Conservation (phyloP, 2,797 vertebrate species). For the Naso thynnoides region DNA sequence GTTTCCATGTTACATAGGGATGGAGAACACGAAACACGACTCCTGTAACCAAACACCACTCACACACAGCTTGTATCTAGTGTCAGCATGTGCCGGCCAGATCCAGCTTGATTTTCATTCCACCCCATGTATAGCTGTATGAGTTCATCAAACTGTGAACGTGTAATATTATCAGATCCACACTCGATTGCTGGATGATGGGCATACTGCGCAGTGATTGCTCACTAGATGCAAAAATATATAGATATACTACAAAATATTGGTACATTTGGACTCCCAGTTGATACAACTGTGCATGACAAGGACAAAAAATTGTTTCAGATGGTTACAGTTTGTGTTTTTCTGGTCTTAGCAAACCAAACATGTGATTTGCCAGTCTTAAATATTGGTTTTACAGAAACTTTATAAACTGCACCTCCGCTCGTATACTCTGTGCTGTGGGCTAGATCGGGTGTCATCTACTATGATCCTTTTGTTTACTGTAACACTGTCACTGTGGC, state of each 20-base stretch:
- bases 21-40: constrained; percentile 50
- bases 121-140: constrained; percentile 39
- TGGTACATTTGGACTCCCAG: neutral
- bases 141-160: constrained; percentile 63
- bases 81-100: constrained; percentile 55
- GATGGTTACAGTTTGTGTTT: neutral
- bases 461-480: constrained; percentile 69
- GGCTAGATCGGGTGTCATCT: constrained; percentile 73
- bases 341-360: neutral
- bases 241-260: neutral
- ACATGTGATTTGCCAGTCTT: constrained; percentile 1
- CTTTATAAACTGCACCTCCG: constrained; percentile 30
- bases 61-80: constrained; percentile 59
- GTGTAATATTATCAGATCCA: constrained; percentile 66
- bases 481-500: constrained; percentile 49
- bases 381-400: neutral
- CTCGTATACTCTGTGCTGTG: constrained; percentile 9
- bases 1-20: constrained; percentile 32
- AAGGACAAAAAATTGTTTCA: neutral
- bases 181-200: constrained; percentile 50
- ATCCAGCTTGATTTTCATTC: constrained; percentile 68
- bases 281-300: neutral
- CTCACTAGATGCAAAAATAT: constrained; percentile 19
- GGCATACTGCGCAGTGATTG: constrained; percentile 74
- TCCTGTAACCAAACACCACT: constrained; percentile 73